These are phyloP conservation scores for Bombus confusus DNA, from an alignment of 1,140 invertebrate species.

Conservation along the genomic window DNA sequence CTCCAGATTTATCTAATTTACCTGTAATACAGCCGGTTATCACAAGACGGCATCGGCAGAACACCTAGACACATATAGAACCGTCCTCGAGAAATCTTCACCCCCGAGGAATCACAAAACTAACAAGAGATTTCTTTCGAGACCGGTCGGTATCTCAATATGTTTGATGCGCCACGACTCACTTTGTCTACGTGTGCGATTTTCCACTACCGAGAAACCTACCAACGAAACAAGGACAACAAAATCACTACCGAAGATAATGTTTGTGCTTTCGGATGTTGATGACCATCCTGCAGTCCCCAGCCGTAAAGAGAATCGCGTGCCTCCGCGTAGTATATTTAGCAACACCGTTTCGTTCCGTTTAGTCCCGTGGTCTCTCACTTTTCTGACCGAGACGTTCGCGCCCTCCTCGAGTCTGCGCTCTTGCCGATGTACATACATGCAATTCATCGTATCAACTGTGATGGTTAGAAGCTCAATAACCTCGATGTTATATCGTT, in stretches of 20 bases:
- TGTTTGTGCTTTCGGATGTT: conserved; percentile 31
- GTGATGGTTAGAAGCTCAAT: conserved; percentile 25
- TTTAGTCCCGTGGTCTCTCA: conserved; percentile 31
- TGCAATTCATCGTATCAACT: not conserved
- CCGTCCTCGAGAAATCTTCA: not conserved
- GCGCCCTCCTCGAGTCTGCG: conserved; percentile 65
- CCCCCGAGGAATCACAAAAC: not conserved
- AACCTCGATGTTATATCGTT: not conserved
- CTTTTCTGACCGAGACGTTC: conserved; percentile 30
- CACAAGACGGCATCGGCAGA: conserved; percentile 29
- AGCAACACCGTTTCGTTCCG: conserved; percentile 61
- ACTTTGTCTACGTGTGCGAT: not conserved
- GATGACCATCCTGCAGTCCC: conserved; percentile 29
- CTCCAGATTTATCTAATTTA: not conserved
- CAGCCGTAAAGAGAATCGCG: conserved; percentile 57
- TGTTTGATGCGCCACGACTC: not conserved
- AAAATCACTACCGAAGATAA: conserved; percentile 19
- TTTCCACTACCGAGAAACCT: not conserved
- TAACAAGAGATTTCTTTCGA: not conserved
- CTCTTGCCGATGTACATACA: conserved; percentile 19
- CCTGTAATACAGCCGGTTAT: conserved; percentile 30
- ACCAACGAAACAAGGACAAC: not conserved
- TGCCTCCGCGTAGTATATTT: conserved; percentile 74
- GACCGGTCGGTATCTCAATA: not conserved
- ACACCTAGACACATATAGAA: conserved; percentile 3